Conservation (phyloP, 2,888 invertebrate genomes). For the Phengaris arion region DNA sequence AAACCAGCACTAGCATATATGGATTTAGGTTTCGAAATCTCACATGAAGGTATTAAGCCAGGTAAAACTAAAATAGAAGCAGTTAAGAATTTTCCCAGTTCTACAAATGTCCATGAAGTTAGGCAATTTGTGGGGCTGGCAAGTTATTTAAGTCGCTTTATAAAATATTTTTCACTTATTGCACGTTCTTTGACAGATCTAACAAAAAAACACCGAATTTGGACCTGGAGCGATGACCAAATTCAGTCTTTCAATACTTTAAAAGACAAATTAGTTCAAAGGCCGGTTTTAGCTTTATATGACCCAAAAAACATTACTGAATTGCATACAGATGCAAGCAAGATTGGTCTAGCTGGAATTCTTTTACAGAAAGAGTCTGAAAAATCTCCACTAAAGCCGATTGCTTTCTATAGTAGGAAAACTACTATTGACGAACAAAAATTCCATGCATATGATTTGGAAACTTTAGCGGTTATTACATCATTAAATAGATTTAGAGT, state of each 20-base stretch:
- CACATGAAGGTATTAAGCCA: too few relatives aligned
- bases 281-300: conserved; percentile 38
- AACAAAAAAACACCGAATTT: conserved; percentile 36
- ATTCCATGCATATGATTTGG: conserved; percentile 14
- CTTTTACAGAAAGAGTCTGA: conserved; percentile 29
- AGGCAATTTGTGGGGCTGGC: conserved; percentile 34
- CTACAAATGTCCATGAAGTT: conserved; percentile 34
- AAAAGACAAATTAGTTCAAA: conserved; percentile 37
- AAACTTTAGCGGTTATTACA: not conserved
- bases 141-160: conserved; percentile 35
- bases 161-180: conserved; percentile 34
- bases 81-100: conserved; percentile 22
- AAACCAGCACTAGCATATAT: too few relatives aligned
- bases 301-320: conserved; percentile 28
- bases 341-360: conserved; percentile 33
- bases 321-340: too few relatives aligned
- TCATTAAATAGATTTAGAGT: conserved; percentile 7
- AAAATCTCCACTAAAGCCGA: not conserved
- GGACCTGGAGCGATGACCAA: conserved; percentile 39
- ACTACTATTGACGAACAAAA: conserved; percentile 1
- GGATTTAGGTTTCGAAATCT: too few relatives aligned
- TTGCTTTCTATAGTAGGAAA: conserved; percentile 16
- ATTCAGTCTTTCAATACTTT: conserved; percentile 38
- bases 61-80: too few relatives aligned
- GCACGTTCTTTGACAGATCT: conserved; percentile 37